Evolutionary conservation across 2,113 vertebrate species (phyloP).

Genomic region (Donacobius atricapilla): DNA sequence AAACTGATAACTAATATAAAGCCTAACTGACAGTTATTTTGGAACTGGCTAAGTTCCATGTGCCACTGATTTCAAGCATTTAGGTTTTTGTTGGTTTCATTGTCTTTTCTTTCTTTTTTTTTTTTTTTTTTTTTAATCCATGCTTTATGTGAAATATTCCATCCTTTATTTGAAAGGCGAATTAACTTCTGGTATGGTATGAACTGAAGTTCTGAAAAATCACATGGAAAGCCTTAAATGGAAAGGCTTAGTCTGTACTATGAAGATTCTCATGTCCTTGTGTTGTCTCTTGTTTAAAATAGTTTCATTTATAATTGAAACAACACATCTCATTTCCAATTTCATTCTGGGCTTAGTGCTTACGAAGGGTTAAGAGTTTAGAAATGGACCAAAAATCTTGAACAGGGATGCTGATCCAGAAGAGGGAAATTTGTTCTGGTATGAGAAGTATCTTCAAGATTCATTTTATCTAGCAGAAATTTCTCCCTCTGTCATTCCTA

Average conservation of each 20-base stretch:
- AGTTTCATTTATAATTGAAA: background rate
- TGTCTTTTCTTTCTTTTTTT: rapidly evolving
- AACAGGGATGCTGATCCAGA: background rate
- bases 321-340: background rate
- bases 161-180: background rate
- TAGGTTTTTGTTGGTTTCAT: background rate
- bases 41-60: background rate
- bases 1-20: background rate
- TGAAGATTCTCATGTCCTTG: background rate
- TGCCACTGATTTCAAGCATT: background rate
- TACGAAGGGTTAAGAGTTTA: background rate
- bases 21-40: background rate
- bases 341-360: background rate
- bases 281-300: background rate
- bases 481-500: background rate
- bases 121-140: background rate
- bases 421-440: background rate
- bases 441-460: background rate
- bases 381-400: background rate
- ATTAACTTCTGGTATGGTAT: background rate
- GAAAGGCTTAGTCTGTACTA: background rate
- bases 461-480: background rate
- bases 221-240: background rate
- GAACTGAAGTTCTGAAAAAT: background rate
- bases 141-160: background rate